Conservation (phyloP, 2,797 vertebrate species). For the Discoglossus pictus region DNA sequence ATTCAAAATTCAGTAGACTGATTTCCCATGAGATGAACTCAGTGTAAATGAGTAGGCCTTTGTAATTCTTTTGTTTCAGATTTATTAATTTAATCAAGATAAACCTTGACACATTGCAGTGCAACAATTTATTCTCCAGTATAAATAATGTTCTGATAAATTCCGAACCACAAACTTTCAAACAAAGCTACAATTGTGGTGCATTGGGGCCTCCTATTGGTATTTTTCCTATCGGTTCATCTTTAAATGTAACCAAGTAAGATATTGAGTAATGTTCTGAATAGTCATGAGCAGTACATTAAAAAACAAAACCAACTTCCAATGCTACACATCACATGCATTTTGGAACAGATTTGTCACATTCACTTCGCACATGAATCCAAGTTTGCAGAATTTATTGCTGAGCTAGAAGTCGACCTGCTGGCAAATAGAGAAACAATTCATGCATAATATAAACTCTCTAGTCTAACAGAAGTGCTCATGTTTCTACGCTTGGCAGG, state of each 20-base stretch:
- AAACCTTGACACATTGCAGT: too few relatives aligned
- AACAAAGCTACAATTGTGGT: too few relatives aligned
- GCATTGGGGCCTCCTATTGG: too few relatives aligned
- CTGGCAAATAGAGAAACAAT: slow-evolving; percentile 41
- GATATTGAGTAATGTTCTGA: background rate
- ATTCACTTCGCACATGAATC: slow-evolving; percentile 42
- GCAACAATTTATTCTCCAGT: too few relatives aligned
- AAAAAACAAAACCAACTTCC: slow-evolving; percentile 5
- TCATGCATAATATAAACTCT: slow-evolving; percentile 34
- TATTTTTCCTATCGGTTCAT: too few relatives aligned
- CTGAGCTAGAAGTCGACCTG: slow-evolving; percentile 41
- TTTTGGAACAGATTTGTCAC: slow-evolving; percentile 41
- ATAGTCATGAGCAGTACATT: slow-evolving; percentile 6
- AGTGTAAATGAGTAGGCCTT: too few relatives aligned
- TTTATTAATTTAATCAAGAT: too few relatives aligned
- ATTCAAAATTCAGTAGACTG: too few relatives aligned
- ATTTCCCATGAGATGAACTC: too few relatives aligned
- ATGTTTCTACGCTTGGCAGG: slow-evolving; percentile 22
- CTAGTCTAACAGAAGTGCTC: slow-evolving; percentile 34
- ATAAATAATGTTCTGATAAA: too few relatives aligned
- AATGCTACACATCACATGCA: slow-evolving; percentile 26
- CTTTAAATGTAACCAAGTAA: background rate
- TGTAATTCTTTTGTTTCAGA: too few relatives aligned
- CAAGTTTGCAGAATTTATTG: slow-evolving; percentile 45
- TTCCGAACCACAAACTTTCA: too few relatives aligned